Conservation (phyloP, 1,140 invertebrate genomes). For the Trigoniulus corallinus region DNA sequence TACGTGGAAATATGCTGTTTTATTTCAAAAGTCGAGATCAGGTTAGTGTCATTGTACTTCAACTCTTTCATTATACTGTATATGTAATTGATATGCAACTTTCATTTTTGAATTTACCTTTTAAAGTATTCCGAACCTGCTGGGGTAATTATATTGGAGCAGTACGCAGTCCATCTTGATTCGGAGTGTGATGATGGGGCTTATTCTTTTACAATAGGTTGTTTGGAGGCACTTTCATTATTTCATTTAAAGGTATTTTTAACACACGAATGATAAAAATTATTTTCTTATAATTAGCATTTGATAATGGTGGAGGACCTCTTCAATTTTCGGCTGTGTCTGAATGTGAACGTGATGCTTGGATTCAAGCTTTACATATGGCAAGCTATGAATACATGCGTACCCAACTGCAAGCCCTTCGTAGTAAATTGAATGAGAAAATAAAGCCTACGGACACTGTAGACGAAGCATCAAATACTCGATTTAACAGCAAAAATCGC, state of each 20-base stretch:
- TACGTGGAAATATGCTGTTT: conserved; percentile 83
- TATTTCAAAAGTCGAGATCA: conserved; percentile 81
- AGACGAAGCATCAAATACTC: conserved; percentile 9
- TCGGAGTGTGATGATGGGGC: conserved; percentile 32
- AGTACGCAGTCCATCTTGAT: conserved; percentile 58
- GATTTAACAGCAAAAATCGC: neutral
- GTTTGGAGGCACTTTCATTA: neutral
- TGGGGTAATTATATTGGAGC: conserved; percentile 72
- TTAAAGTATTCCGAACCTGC: conserved; percentile 57
- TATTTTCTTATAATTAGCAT: too few species aligned
- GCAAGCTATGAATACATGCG: conserved; percentile 70
- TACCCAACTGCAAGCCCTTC: conserved; percentile 49
- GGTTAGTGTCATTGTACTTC: conserved; percentile 19
- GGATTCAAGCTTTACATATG: conserved; percentile 67
- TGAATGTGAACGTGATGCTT: conserved; percentile 63
- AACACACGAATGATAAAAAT: too few species aligned
- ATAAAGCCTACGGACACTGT: conserved; percentile 17
- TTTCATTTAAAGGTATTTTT: conserved; percentile 3
- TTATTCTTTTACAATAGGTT: conserved; percentile 53
- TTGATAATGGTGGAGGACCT: conserved; percentile 10
- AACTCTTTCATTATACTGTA: too few species aligned
- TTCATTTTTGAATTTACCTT: neutral
- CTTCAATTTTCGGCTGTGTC: conserved; percentile 61
- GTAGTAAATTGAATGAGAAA: conserved; percentile 27
- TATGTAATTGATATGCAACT: neutral